Conservation (phyloP, 2,888 invertebrate species). For the Copidosoma aretas region DNA sequence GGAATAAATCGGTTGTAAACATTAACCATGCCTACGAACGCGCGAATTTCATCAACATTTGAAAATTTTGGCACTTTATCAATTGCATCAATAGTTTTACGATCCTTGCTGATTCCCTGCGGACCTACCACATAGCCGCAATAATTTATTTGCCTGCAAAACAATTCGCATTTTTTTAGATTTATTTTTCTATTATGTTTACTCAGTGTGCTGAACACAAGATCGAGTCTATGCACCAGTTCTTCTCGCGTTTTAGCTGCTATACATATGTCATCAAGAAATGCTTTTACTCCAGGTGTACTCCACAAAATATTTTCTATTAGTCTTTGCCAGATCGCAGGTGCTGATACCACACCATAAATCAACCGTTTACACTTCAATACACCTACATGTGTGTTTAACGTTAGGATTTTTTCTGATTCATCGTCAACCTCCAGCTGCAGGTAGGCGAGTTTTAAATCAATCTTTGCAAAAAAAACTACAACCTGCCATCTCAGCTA, state of each 20-base stretch:
- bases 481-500: too few species aligned
- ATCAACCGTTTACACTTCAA: too few species aligned
- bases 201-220: constrained; percentile 3
- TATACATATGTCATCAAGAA: constrained; percentile 46
- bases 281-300: constrained; percentile 47
- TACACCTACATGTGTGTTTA: too few species aligned
- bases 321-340: constrained; percentile 52
- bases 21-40: constrained; percentile 33
- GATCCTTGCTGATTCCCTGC: constrained; percentile 23
- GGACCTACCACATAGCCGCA: constrained; percentile 33
- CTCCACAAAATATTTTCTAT: constrained; percentile 47
- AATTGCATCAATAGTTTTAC: constrained; percentile 29
- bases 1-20: constrained; percentile 31
- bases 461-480: too few species aligned
- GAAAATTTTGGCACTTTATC: constrained; percentile 43
- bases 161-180: constrained; percentile 24
- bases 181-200: constrained; percentile 25
- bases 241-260: constrained; percentile 1
- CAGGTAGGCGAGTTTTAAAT: too few species aligned
- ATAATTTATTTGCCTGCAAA: constrained; percentile 22
- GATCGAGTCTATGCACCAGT: constrained; percentile 1
- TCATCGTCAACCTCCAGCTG: too few species aligned
- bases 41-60: constrained; percentile 24
- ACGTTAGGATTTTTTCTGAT: too few species aligned
- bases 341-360: too few species aligned